Base-by-base conservation (phyloP, 2,888 invertebrate species). In the Lasius platythorax region DNA sequence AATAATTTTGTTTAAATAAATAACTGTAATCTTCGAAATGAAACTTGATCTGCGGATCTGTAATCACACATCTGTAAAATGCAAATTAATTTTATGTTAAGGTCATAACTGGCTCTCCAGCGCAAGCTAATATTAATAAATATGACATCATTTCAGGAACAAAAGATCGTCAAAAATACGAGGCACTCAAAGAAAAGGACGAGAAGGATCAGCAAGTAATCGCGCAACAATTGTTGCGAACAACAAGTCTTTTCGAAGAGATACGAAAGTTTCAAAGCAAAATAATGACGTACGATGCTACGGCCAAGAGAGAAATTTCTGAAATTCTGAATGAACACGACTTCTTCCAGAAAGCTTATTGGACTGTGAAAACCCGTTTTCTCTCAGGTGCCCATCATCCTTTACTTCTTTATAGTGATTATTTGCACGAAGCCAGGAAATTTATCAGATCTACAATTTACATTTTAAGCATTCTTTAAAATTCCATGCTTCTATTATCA, bases 181-280 rank as follows among this genome's bases (percentile, higher is more conserved):
- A 92, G 3, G 56, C 28, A 0, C 70, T 93, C 6, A 91, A 90
- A 46, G 86, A 73, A 12, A 94, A 93, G 76, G 93, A 94, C 72
- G 87, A 89, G 6, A 79, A 83, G 8, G 93, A 94, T 33, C 88
- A 91, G 53, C 79, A 74, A 70, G 83, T 90, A 8, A 94, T 94
- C 63, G 72, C 74, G 0, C 79, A 76, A 1, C 93, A 94, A 70
- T 82, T 89, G 46, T 70, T 76, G 1, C 90, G 88, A 11, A 92
- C 89, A 30, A 43, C 87, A 4, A 67, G 43, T 8, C 87, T 94
- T 1, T 87, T 87, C 4, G 90, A 92, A 6, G 84, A 84, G 1
- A 91, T 93, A 64, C 86, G 86, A 40, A 90, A 88, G 75, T 70
- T 91, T 33, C 89, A 91, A 46, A 86, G 88, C 6, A 91, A 86